Base-by-base conservation (phyloP, 2,888 invertebrate genomes). In the Dastarcus helophoroides region DNA sequence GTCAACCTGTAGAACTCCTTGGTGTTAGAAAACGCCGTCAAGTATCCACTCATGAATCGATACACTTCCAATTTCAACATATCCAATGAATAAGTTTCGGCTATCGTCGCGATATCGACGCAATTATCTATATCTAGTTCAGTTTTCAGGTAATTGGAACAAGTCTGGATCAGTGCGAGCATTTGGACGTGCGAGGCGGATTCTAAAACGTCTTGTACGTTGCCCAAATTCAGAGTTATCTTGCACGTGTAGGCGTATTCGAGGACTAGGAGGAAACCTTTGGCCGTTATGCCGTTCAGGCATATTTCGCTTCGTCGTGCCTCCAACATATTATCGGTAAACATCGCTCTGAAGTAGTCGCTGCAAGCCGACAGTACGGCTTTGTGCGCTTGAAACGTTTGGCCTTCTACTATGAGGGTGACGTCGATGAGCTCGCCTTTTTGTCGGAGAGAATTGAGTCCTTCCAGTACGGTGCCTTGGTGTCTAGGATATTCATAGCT, bases 341-440 rank as follows among this genome's bases (percentile, higher is more conserved):
- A 81, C 79, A 80, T 79, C 29, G 79, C 79, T 41, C 76, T 67
- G 56, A 81, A 81, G 46, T 79, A 81, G 47, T 78, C 78, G 46
- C 78, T 78, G 48, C 77, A 76, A 14, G 79, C 74, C 3, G 80
- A 76, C 36, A 80, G 58, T 2, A 80, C 77, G 1, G 73, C 76
- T 38, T 76, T 69, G 50, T 81, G 80, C 1, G 78, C 79, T 64
- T 68, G 67, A 48, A 78, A 76, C 7, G 67, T 60, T 44, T 68
- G 64, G 14, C 72, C 75, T 46, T 73, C 74, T n/a, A 74, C 75
- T 26, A 74, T 59, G 6, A 80, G 62, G 1, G 74, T 74, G 8
- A 80, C 71, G 56, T 80, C 79, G 39, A 78, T 65, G 8, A 80
- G 60, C 38, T 73, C 67, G 27, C 69, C 69, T 41, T 70, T 67